A percentile compares a stretch with the other conserved stretches of the same genome.
Conservation (phyloP, 2,113 vertebrate species). For the Dinomys branickii region DNA sequence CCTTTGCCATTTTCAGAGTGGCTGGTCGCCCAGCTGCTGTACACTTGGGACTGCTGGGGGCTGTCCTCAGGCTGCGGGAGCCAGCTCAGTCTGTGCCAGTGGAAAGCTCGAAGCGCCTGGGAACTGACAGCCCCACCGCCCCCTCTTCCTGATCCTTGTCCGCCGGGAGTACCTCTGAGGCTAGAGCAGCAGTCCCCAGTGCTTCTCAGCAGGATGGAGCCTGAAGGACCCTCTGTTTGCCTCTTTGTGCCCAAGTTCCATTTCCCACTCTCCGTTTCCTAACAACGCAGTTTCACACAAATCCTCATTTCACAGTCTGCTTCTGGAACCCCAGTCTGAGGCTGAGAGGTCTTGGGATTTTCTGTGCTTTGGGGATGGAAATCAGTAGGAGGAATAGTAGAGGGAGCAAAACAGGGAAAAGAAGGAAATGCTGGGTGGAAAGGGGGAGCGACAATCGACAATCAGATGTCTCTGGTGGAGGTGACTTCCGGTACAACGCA, state of each 20-base stretch:
- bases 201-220: background rate
- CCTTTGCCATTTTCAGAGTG: background rate
- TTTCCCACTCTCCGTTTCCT: background rate
- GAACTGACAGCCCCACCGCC: background rate
- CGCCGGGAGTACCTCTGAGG: background rate
- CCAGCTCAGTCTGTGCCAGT: background rate
- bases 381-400: background rate
- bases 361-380: rapidly evolving
- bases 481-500: rapidly evolving
- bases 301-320: background rate
- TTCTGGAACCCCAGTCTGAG: background rate
- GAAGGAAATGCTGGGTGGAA: background rate
- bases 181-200: background rate
- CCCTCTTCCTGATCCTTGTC: background rate
- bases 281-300: background rate
- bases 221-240: background rate
- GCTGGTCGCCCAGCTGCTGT: too few relatives aligned
- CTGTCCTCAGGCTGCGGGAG: background rate
- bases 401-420: rapidly evolving
- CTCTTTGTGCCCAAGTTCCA: background rate
- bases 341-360: background rate
- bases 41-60: background rate
- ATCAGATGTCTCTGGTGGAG: rapidly evolving
- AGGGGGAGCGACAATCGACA: too few relatives aligned
- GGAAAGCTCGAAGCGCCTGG: background rate